Evolutionary conservation across 2,113 vertebrate genomes (phyloP).

Genomic region (Lophura nycthemera): DNA sequence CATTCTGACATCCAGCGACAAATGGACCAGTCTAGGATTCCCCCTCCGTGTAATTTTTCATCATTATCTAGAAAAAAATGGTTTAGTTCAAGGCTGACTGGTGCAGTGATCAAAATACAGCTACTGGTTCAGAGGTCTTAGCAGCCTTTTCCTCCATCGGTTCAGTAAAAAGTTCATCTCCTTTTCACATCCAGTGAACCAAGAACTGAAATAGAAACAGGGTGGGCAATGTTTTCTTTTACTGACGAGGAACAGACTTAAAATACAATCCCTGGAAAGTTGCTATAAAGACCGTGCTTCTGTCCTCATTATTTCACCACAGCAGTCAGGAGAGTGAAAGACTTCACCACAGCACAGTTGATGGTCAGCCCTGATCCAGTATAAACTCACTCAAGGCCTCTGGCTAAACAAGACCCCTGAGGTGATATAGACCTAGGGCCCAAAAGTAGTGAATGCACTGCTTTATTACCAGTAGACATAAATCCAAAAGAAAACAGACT

Average conservation of each 20-base stretch:
- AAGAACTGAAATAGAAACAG: not conserved
- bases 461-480: slow-evolving; percentile 28
- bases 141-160: slow-evolving; percentile 5
- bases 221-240: not conserved
- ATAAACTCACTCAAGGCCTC: slow-evolving; percentile 30
- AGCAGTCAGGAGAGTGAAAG: not conserved
- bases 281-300: not conserved
- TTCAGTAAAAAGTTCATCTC: slow-evolving; percentile 11
- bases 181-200: not conserved
- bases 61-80: slow-evolving; percentile 26
- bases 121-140: slow-evolving; percentile 9
- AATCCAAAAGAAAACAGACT: slow-evolving; percentile 53
- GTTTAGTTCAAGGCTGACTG: slow-evolving; percentile 2
- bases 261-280: slow-evolving; percentile 1
- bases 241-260: not conserved
- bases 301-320: not conserved
- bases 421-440: not conserved
- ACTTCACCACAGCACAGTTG: not conserved
- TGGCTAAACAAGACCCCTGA: slow-evolving; percentile 48
- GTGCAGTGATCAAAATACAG: not conserved
- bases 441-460: not conserved
- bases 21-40: not conserved
- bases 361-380: not conserved
- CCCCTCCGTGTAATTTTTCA: slow-evolving; percentile 13
- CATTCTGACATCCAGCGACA: not conserved